Conservation (phyloP, 2,888 invertebrate genomes). For the Drosophila acutilabella region DNA sequence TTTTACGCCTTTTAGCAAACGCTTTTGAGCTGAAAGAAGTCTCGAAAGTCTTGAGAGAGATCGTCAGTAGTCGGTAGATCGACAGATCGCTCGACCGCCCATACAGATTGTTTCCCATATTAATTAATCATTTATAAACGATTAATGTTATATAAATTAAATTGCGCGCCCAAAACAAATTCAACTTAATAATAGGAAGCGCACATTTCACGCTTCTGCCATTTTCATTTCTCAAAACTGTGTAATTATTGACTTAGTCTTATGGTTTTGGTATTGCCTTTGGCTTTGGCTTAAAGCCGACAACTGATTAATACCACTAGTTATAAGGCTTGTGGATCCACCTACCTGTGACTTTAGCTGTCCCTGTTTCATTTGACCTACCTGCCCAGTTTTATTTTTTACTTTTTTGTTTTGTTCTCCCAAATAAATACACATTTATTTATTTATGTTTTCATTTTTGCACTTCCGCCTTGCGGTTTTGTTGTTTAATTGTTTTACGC, state of each 20-base stretch:
- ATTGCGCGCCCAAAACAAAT: constrained; percentile 77
- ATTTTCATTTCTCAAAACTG: constrained; percentile 13
- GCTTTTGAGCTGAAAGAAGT: constrained; percentile 24
- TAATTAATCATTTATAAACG: constrained; percentile 79
- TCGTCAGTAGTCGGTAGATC: constrained; percentile 7
- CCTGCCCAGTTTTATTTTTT: constrained; percentile 11
- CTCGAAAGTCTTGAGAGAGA: constrained; percentile 13
- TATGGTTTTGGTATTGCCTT: constrained; percentile 58
- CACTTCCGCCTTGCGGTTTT: constrained; percentile 58
- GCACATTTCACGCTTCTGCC: constrained; percentile 68
- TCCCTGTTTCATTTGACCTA: constrained; percentile 6
- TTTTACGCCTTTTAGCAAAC: constrained; percentile 63
- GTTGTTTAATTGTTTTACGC: constrained; percentile 19
- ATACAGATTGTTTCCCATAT: constrained; percentile 75
- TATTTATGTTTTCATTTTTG: constrained; percentile 17
- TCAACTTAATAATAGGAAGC: constrained; percentile 75
- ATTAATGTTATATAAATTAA: constrained; percentile 77
- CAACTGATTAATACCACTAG: constrained; percentile 18
- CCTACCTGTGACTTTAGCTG: constrained; percentile 2
- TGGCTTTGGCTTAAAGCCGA: constrained; percentile 52
- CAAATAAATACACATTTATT: constrained; percentile 25
- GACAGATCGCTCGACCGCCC: constrained; percentile 58
- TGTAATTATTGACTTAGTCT: constrained; percentile 68
- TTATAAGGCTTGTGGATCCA: constrained; percentile 10
- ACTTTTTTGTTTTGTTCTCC: background rate